Percentiles rank a stretch among this genome's conserved stretches.
These are phyloP conservation scores for Nanger granti DNA, from an alignment of 2,113 vertebrate genomes.

Conservation along the genomic window DNA sequence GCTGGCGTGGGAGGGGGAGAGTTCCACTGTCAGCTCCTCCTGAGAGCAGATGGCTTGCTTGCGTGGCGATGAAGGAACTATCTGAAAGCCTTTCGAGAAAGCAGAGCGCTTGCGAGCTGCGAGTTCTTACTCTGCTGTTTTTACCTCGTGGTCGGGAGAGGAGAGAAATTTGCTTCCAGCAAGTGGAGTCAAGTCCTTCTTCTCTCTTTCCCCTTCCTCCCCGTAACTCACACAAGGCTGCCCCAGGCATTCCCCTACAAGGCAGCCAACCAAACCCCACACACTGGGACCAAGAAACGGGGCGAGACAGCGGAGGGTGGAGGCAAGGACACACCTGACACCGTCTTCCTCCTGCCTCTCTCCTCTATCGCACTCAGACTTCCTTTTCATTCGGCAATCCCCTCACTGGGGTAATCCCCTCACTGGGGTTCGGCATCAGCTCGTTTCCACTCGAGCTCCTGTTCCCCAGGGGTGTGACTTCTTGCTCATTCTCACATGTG, in stretches of 20 bases:
- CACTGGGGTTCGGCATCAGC: not conserved
- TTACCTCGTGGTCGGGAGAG: not conserved
- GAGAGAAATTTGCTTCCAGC: not conserved
- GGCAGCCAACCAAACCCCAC: too few species aligned
- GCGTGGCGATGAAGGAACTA: not conserved
- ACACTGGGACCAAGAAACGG: rapidly evolving
- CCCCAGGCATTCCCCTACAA: not conserved
- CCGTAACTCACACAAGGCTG: not conserved
- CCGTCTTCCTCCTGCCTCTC: not conserved
- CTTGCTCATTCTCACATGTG: not conserved
- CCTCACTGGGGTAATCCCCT: not conserved
- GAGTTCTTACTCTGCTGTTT: not conserved
- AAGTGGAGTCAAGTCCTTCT: not conserved
- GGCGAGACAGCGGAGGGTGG: not conserved
- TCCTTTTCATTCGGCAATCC: not conserved
- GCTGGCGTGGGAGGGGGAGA: not conserved
- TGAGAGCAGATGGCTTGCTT: not conserved
- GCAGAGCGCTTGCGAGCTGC: not conserved
- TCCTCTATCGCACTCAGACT: not conserved
- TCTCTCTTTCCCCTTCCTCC: not conserved
- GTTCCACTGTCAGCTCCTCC: not conserved
- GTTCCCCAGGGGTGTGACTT: not conserved
- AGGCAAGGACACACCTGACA: rapidly evolving
- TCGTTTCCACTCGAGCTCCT: not conserved
- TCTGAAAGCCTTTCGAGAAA: not conserved